Percentiles rank a stretch among this genome's conserved stretches.
Evolutionary conservation across 2,888 invertebrate species (phyloP).

Genomic region (Pecten maximus): DNA sequence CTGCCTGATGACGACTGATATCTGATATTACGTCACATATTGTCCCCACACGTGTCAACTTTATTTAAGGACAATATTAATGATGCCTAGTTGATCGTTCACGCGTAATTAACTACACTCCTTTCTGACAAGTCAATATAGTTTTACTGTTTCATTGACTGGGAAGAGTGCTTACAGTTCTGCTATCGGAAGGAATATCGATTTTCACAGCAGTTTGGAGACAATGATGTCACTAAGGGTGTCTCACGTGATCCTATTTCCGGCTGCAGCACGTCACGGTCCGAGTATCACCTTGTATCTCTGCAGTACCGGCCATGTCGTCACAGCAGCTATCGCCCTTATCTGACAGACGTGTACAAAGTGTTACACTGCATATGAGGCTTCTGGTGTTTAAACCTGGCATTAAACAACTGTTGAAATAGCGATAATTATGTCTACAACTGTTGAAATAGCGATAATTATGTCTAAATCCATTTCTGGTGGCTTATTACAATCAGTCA

Average conservation of each 20-base stretch:
- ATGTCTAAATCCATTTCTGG: too few species aligned
- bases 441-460: too few species aligned
- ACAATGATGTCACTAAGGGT: background rate
- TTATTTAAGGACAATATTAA: background rate
- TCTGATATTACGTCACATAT: background rate
- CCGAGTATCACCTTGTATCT: background rate
- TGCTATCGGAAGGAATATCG: background rate
- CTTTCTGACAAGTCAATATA: background rate
- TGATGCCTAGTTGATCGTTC: background rate
- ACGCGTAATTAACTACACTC: background rate
- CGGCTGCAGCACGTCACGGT: background rate
- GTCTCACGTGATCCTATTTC: background rate
- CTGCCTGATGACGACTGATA: background rate
- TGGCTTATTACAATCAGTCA: too few species aligned
- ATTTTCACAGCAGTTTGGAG: background rate
- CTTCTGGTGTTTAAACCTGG: too few species aligned
- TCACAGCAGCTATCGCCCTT: background rate
- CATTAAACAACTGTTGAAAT: too few species aligned
- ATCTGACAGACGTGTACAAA: background rate
- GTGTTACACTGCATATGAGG: too few species aligned
- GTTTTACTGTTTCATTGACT: constrained; percentile 9
- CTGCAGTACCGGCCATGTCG: background rate
- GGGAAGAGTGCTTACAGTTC: background rate
- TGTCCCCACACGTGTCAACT: background rate
- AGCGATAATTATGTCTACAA: too few species aligned